These are phyloP conservation scores for Cettia cetti DNA, from an alignment of 2,113 vertebrate species.

Conservation along the genomic window DNA sequence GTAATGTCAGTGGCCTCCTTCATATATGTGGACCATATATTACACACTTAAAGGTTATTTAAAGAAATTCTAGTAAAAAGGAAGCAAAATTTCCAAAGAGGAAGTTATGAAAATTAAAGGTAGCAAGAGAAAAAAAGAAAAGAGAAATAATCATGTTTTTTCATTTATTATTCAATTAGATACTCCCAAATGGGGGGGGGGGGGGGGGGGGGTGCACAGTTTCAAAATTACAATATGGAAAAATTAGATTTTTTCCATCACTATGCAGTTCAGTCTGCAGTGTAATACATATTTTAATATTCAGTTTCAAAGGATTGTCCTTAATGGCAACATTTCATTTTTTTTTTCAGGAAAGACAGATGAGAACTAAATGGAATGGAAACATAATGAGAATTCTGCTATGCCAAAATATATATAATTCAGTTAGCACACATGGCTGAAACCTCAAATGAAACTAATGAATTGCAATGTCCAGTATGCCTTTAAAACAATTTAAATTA, in stretches of 20 bases:
- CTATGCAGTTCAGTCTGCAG: not conserved
- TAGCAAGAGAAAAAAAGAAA: not conserved
- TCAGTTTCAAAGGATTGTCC: not conserved
- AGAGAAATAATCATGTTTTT: not conserved
- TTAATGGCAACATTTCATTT: not conserved
- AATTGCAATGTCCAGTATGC: constrained; percentile 48
- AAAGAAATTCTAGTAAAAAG: not conserved
- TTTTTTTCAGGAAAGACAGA: constrained; percentile 16
- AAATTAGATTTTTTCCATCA: not conserved
- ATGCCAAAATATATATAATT: not conserved
- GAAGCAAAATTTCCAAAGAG: not conserved
- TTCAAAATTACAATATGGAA: not conserved
- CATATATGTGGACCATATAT: not conserved
- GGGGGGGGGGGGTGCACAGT: too few species aligned
- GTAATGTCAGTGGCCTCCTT: not conserved
- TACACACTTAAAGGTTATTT: not conserved
- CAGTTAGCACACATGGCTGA: constrained; percentile 49
- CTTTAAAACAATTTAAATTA: constrained; percentile 62
- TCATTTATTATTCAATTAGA: not conserved
- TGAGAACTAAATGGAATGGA: not conserved
- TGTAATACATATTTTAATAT: not conserved
- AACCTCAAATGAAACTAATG: constrained; percentile 58
- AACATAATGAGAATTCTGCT: not conserved
- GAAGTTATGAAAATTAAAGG: not conserved
- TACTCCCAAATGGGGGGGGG: too few species aligned